Evolutionary conservation across 2,113 vertebrate species (phyloP), one percentile per base, ranked within the genome.

Genomic region (Pimephales promelas): DNA sequence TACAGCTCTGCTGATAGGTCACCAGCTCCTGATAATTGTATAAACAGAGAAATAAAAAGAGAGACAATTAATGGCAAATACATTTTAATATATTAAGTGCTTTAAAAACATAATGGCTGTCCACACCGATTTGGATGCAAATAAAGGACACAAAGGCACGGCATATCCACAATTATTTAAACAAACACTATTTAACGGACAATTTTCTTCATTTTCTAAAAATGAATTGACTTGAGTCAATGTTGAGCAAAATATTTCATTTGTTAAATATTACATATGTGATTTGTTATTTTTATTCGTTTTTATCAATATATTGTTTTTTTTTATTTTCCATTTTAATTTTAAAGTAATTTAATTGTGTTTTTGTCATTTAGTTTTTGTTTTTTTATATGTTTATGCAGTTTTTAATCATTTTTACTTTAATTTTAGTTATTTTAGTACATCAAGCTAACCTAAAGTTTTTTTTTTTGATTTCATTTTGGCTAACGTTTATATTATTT

Each of bases 1-100:
- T 98, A 90, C 97, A 99, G 90, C 94, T 96, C 57, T 99, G 97
- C 64, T 98, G 97, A 85, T 94, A 97, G 84, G 95, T 94, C 64
- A 94, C 92, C 85, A 99, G 90, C 89, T 99, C 97, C 98, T 99
- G 90, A 31, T 86, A 59, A 40, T 52, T 70, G 75, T 36, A 22
- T 36, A 8, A 36, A 61, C n/a, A 75, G 16, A 81, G 9, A 36
- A 40, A 40, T 40, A 40, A 20, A 70, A 8, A 59, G 36, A 83
- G 34, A 76, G 7, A 76, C 18, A 20, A 72, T 57, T 22, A 56
- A 18, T 47, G 11, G 40, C n/a, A 73, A 76, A 56, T 54, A 6
- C 26, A 56, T 76, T 56, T 24, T 8, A 13, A 28, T 26, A 16
- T 16, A 47, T 66, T 10, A 20, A 34, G 62, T 64, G 28, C 7